Percentiles rank a stretch among this genome's conserved stretches.
phyloP scores from a whole-genome alignment of 2,888 invertebrate genomes.

The Phengaris arion region DNA sequence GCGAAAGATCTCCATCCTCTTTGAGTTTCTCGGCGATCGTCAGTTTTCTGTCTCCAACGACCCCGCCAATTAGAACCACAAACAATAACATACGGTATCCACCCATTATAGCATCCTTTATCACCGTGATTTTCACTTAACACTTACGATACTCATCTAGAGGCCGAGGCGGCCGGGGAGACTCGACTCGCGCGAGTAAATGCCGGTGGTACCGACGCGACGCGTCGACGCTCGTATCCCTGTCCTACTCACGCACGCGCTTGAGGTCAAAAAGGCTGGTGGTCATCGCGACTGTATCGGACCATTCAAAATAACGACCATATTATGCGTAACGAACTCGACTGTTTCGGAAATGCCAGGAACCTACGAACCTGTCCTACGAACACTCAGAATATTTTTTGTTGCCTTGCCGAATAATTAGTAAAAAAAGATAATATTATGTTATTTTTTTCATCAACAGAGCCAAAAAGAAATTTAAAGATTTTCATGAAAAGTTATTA shows the following conservation, averaged over 20 bases:
- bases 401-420: no score
- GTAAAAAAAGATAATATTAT: no score
- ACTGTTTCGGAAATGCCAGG: neutral
- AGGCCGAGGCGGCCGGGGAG: constrained; percentile 49
- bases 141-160: constrained; percentile 64
- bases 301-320: constrained; percentile 50
- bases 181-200: constrained; percentile 59
- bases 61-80: constrained; percentile 60
- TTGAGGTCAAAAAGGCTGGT: constrained; percentile 43
- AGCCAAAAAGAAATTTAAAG: no score
- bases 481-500: no score
- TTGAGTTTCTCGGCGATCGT: constrained; percentile 82
- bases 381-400: no score
- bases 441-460: no score
- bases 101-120: constrained; percentile 52
- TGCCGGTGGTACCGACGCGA: constrained; percentile 62
- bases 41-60: constrained; percentile 62
- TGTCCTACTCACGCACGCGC: constrained; percentile 56
- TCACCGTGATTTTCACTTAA: constrained; percentile 44
- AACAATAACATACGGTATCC: constrained; percentile 64
- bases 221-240: constrained; percentile 48
- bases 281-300: constrained; percentile 56
- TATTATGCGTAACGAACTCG: constrained; percentile 31
- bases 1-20: constrained; percentile 83
- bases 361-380: neutral